Evolutionary conservation across 1,140 invertebrate genomes (phyloP).

Genomic region (Drosophila miranda): DNA sequence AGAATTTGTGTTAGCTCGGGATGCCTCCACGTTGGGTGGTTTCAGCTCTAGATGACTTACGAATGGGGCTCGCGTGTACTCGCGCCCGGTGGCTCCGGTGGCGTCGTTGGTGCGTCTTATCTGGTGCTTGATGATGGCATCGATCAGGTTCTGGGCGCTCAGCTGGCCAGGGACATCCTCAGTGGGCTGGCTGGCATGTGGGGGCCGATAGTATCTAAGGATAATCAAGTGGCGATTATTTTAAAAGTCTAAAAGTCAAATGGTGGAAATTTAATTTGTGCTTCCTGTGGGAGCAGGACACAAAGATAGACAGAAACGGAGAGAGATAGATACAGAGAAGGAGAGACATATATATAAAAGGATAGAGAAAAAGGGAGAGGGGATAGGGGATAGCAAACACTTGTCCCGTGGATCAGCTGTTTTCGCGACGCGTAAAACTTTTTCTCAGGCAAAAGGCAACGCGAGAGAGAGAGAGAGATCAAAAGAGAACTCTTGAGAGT

Average conservation of each 20-base stretch:
- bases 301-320: slow-evolving; percentile 15
- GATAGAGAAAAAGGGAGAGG: neutral
- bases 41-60: slow-evolving; percentile 26
- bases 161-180: slow-evolving; percentile 85
- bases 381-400: neutral
- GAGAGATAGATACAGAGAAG: slow-evolving; percentile 8
- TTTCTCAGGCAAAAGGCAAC: neutral
- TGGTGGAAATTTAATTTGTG: slow-evolving; percentile 72
- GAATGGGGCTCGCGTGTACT: slow-evolving; percentile 61
- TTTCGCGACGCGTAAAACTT: slow-evolving; percentile 33
- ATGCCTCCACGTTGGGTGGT: no score
- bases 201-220: slow-evolving; percentile 65
- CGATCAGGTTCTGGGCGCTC: slow-evolving; percentile 93
- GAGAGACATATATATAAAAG: neutral
- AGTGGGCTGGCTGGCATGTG: slow-evolving; percentile 76
- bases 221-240: neutral
- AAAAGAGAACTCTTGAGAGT: neutral
- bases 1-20: no score
- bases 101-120: slow-evolving; percentile 89
- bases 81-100: slow-evolving; percentile 49
- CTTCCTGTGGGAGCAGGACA: slow-evolving; percentile 49
- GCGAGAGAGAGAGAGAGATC: neutral
- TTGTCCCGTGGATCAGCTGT: slow-evolving; percentile 1
- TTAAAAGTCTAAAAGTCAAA: neutral
- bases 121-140: slow-evolving; percentile 97